A percentile compares a stretch with the other conserved stretches of the same genome.
These are phyloP conservation scores for Cyanistes caeruleus DNA, from an alignment of 2,113 vertebrate genomes.

Conservation along the genomic window DNA sequence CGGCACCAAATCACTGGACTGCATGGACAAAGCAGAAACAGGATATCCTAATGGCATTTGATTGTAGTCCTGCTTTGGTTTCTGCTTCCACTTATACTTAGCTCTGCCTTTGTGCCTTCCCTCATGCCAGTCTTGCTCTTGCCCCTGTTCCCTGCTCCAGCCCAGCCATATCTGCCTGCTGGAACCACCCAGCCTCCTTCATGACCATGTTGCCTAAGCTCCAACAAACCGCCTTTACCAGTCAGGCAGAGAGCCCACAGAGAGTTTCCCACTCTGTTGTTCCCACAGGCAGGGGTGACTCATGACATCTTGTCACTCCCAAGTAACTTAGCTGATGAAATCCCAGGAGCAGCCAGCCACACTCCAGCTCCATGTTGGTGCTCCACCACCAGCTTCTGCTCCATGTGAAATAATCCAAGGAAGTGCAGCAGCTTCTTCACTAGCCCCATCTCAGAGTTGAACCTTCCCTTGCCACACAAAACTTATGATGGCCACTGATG, in stretches of 20 bases:
- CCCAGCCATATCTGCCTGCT: not conserved
- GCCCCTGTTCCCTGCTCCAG: not conserved
- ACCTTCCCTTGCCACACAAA: not conserved
- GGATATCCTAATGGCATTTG: not conserved
- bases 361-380: not conserved
- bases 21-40: not conserved
- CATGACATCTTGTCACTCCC: not conserved
- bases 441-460: not conserved
- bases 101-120: not conserved
- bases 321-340: not conserved
- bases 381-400: not conserved
- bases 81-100: not conserved
- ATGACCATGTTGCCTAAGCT: not conserved
- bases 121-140: not conserved
- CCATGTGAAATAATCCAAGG: fast-evolving
- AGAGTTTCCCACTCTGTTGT: not conserved
- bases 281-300: conserved; percentile 2
- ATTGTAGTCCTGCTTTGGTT: not conserved
- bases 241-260: not conserved
- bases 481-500: not conserved
- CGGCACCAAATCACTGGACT: not conserved
- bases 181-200: not conserved
- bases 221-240: not conserved
- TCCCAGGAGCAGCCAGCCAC: not conserved
- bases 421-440: not conserved